phyloP scores from a whole-genome alignment of 2,113 vertebrate species.

The Cebus imitator region DNA sequence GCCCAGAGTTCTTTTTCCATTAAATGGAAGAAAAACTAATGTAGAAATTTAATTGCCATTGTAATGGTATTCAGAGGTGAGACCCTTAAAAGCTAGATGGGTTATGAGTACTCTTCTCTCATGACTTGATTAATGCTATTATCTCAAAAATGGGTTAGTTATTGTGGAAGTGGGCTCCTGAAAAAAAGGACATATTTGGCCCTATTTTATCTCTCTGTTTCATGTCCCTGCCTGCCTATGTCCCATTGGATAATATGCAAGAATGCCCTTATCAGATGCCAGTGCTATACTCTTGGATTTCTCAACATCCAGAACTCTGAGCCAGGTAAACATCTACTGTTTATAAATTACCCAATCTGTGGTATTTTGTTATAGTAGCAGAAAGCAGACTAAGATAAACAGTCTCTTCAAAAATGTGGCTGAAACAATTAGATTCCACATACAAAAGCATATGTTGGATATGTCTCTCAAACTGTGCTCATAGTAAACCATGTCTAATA shows the following conservation, averaged over 20 bases:
- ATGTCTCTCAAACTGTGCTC: too few species aligned
- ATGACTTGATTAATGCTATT: not conserved
- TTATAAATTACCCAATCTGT: not conserved
- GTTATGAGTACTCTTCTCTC: not conserved
- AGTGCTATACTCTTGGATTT: not conserved
- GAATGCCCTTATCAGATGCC: not conserved
- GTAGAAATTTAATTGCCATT: not conserved
- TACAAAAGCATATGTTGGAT: not conserved
- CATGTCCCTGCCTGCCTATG: not conserved
- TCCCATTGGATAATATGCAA: not conserved
- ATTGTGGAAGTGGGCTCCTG: not conserved
- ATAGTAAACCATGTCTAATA: not conserved
- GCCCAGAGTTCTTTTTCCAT: not conserved
- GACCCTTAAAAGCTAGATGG: not conserved
- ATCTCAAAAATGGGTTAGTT: not conserved
- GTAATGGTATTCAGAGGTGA: not conserved
- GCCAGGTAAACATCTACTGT: not conserved
- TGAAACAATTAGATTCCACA: not conserved
- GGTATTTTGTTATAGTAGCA: not conserved
- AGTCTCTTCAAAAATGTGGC: not conserved
- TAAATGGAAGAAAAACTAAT: not conserved
- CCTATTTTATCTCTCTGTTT: not conserved
- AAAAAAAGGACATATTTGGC: not conserved
- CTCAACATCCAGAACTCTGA: not conserved
- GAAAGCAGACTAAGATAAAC: not conserved